Conservation (phyloP, 2,113 vertebrate genomes). For the Mesoclemmys tuberculata region DNA sequence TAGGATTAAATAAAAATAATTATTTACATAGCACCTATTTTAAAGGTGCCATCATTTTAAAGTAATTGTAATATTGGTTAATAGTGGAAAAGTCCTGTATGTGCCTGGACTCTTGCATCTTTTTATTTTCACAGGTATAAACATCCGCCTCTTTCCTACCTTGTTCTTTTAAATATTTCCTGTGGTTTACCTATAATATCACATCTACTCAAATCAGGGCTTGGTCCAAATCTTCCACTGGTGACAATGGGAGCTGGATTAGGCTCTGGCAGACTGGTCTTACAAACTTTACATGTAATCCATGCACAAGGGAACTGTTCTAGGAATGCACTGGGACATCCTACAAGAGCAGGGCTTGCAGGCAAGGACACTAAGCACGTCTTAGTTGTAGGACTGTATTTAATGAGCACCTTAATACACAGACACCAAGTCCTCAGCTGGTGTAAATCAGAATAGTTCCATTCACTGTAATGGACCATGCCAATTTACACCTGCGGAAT, state of each 20-base stretch:
- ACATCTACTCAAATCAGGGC: neutral
- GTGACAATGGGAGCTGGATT: neutral
- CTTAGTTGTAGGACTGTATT: neutral
- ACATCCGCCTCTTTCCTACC: neutral
- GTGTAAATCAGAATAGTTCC: neutral
- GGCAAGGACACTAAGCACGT: neutral
- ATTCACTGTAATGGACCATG: neutral
- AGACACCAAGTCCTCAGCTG: neutral
- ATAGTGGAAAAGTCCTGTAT: neutral
- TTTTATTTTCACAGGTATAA: neutral
- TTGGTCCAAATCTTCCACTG: neutral
- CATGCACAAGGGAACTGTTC: neutral
- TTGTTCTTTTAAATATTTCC: neutral
- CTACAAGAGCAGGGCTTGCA: neutral
- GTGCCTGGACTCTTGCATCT: neutral
- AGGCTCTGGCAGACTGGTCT: neutral
- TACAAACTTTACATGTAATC: neutral
- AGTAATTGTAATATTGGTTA: neutral
- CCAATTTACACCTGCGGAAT: neutral
- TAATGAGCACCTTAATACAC: neutral
- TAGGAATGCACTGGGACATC: neutral
- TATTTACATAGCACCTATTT: conserved; percentile 27
- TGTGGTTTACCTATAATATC: neutral
- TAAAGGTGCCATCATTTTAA: neutral
- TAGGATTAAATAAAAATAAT: neutral